A percentile compares a stretch with the other conserved stretches of the same genome.
These are phyloP conservation scores for Dasysyrphus tricinctus DNA, from an alignment of 2,888 invertebrate genomes.

Conservation along the genomic window DNA sequence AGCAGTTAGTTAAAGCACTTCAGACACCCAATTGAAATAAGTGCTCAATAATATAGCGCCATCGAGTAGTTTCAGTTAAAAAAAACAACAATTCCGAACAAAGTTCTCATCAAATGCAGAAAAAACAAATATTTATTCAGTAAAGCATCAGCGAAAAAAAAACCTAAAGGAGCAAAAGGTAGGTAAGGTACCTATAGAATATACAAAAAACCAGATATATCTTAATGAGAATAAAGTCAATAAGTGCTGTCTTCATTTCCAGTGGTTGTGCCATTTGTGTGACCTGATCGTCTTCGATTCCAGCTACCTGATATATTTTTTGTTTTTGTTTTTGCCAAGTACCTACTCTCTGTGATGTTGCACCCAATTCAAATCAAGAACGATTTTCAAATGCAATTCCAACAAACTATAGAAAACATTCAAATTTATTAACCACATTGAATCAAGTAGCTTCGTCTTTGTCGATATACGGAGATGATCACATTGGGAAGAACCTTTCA, in stretches of 20 bases:
- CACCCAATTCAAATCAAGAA: constrained; percentile 73
- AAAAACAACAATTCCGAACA: background rate
- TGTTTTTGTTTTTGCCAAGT: background rate
- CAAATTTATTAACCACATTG: constrained; percentile 74
- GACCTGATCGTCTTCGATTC: constrained; percentile 61
- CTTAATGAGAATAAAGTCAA: constrained; percentile 67
- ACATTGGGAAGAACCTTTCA: constrained; percentile 8
- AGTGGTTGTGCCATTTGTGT: constrained; percentile 43
- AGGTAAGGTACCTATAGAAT: no score
- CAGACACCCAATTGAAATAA: constrained; percentile 58
- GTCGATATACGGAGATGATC: constrained; percentile 24
- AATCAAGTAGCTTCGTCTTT: constrained; percentile 18
- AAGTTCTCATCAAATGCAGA: constrained; percentile 53
- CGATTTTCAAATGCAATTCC: constrained; percentile 64
- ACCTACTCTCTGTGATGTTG: constrained; percentile 33
- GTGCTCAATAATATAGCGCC: constrained; percentile 68
- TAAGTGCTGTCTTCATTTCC: constrained; percentile 62
- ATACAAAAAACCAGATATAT: constrained; percentile 54
- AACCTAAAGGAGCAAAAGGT: constrained; percentile 29
- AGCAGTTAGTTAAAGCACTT: constrained; percentile 42
- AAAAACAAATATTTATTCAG: constrained; percentile 29
- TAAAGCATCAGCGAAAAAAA: background rate
- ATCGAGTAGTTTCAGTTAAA: constrained; percentile 56
- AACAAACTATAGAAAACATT: constrained; percentile 55
- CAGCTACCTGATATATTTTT: constrained; percentile 53